Conservation (phyloP, 2,113 vertebrate genomes). For the Labeo rohita region DNA sequence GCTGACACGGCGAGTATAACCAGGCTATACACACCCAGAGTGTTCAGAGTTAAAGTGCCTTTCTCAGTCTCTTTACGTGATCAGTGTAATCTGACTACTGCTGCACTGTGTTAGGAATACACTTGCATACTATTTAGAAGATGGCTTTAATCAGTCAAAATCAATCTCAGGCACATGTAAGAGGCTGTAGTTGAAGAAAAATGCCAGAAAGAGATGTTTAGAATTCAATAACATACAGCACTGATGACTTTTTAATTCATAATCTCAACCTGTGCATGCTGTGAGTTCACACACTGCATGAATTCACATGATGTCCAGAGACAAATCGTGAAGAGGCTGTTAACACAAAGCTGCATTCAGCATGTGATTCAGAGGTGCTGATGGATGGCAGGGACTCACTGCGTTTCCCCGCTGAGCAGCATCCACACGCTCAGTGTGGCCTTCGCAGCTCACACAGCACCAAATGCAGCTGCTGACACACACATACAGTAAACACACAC, state of each 20-base stretch:
- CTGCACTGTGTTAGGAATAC: background rate
- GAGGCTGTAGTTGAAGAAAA: background rate
- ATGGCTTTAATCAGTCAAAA: background rate
- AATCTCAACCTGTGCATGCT: background rate
- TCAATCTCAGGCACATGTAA: background rate
- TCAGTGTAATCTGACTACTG: too few relatives aligned
- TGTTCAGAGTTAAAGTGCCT: too few relatives aligned
- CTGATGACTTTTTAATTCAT: background rate
- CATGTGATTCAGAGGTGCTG: slow-evolving; percentile 1
- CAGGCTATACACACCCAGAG: too few relatives aligned
- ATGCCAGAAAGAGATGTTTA: background rate
- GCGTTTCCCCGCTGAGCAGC: background rate
- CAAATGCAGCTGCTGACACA: slow-evolving; percentile 1
- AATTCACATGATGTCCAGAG: background rate
- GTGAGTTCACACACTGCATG: background rate
- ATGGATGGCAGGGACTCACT: background rate
- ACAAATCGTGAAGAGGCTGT: background rate
- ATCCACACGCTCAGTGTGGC: background rate
- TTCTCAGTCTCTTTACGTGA: too few relatives aligned
- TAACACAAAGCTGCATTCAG: background rate
- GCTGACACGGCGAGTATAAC: too few relatives aligned
- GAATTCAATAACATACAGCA: background rate
- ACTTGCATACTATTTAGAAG: background rate
- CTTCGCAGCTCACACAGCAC: background rate
- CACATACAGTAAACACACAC: background rate